Evolutionary conservation across 2,113 vertebrate genomes (phyloP).

Genomic region (Cryptomyrus ogoouensis): DNA sequence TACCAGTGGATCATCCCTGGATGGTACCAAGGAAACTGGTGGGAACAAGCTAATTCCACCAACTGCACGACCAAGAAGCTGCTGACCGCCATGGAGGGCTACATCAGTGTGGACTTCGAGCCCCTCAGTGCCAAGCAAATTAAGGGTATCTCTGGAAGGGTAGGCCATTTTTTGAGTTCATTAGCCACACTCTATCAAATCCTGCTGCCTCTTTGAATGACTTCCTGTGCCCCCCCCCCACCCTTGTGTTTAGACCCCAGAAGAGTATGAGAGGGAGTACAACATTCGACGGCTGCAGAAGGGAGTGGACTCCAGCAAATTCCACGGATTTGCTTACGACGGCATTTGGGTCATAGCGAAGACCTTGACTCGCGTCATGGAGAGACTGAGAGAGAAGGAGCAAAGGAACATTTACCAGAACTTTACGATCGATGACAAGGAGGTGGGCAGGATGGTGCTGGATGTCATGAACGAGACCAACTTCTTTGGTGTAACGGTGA

Average conservation of each 20-base stretch:
- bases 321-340: conserved; percentile 95
- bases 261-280: conserved; percentile 92
- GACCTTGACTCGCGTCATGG: conserved; percentile 86
- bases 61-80: conserved; percentile 87
- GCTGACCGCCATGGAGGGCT: conserved; percentile 92
- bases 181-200: neutral
- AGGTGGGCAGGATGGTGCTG: conserved; percentile 89
- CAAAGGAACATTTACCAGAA: conserved; percentile 79
- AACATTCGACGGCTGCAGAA: conserved; percentile 79
- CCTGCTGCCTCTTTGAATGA: neutral
- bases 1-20: conserved; percentile 99
- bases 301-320: conserved; percentile 89
- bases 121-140: conserved; percentile 87
- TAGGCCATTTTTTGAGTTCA: conserved; percentile 50
- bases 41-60: conserved; percentile 88
- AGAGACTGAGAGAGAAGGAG: conserved; percentile 75
- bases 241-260: conserved; percentile 73
- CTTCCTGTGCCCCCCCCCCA: neutral
- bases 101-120: conserved; percentile 96
- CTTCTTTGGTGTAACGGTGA: conserved; percentile 96
- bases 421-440: conserved; percentile 88
- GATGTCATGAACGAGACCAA: conserved; percentile 98
- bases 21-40: conserved; percentile 96
- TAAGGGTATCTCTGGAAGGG: conserved; percentile 93
- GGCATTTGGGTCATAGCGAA: conserved; percentile 99